Evolutionary conservation across 2,797 vertebrate genomes (phyloP), one percentile per base, ranked within the genome.

Genomic region (Halcyon chelicuti): DNA sequence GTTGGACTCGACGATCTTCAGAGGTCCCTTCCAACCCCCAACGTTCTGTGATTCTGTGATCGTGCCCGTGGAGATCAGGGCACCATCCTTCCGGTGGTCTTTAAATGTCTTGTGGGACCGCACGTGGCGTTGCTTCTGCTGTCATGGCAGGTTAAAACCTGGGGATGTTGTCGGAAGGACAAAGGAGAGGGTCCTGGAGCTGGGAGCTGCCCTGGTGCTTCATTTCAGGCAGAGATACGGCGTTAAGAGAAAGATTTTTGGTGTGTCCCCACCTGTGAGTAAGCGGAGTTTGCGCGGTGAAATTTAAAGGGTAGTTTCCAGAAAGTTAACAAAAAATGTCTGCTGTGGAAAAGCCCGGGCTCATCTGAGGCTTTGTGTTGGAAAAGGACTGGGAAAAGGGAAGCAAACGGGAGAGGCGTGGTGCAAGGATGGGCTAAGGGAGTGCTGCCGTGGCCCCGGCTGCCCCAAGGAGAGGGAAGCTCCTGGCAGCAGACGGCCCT

Each of bases 251-350:
- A n/a, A 28, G 46, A 18, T 10, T 20, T 20, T 88, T 17, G 25
- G 58, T 3, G 0, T 3, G 4, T 76, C 40, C 46, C 40, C 29
- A 14, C 23, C 31, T 26, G 63, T 0, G 0, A 3, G 9, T 5
- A 1, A 15, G 31, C 2, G 8, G 11, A 47, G 3, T 22, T 81
- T 29, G 12, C 5, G 10, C 1, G 0, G 17, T 9, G 14, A 7
- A 39, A 6, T 5, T 22, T 7, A 22, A 13, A 47, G 28, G 44
- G 37, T 7, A 8, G 26, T 22, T 86, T 84, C 61, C 73, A 57
- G 66, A 52, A 47, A 57, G 62, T 12, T 6, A 60, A 7, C 23
- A 8, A 22, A 7, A 25, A 29, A 11, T 11, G 55, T 2, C 18
- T 22, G 29, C 63, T 74, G 47, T n/a, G n/a, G 57, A 42, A 25